These are phyloP conservation scores for Halichondria panicea DNA, from an alignment of 37 sponge, comb jelly and placozoan genomes.

Conservation along the genomic window DNA sequence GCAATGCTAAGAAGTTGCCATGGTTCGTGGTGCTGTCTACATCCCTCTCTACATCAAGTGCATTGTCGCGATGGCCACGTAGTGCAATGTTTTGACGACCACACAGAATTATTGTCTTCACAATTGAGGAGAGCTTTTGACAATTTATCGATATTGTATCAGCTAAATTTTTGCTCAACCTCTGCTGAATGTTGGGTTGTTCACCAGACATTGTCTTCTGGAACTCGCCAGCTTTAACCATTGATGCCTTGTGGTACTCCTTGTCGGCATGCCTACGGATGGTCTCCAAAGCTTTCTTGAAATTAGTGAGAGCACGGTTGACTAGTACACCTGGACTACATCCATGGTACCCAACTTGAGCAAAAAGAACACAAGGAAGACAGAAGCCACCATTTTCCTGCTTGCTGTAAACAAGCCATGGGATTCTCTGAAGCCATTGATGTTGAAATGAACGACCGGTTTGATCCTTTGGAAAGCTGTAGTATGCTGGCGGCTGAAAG, in stretches of 20 bases:
- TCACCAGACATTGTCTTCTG: slow-evolving; percentile 17
- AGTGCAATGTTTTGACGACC: slow-evolving; percentile 50
- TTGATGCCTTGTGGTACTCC: slow-evolving; percentile 53
- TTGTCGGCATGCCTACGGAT: slow-evolving; percentile 15
- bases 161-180: not conserved
- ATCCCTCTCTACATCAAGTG: not conserved
- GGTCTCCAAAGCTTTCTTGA: slow-evolving; percentile 35
- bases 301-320: slow-evolving; percentile 31
- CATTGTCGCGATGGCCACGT: slow-evolving; percentile 60
- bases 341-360: not conserved
- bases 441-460: slow-evolving; percentile 45
- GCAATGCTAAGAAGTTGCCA: slow-evolving; percentile 58
- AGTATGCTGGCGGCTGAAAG: slow-evolving; percentile 36
- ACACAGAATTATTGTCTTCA: slow-evolving; percentile 46
- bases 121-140: slow-evolving; percentile 45
- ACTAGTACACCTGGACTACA: slow-evolving; percentile 34
- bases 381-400: slow-evolving; percentile 50
- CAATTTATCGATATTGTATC: slow-evolving; percentile 27
- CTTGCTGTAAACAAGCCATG: slow-evolving; percentile 33
- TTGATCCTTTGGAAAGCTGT: slow-evolving; percentile 29
- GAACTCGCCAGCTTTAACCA: slow-evolving; percentile 25
- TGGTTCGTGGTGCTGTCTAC: no score
- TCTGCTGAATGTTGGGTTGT: not conserved
- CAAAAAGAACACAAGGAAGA: slow-evolving; percentile 48
- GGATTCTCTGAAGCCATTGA: slow-evolving; percentile 4